Percentiles rank a stretch among this genome's conserved stretches.
Evolutionary conservation across 1,140 invertebrate genomes (phyloP).

Genomic region (Micrasema longulum): DNA sequence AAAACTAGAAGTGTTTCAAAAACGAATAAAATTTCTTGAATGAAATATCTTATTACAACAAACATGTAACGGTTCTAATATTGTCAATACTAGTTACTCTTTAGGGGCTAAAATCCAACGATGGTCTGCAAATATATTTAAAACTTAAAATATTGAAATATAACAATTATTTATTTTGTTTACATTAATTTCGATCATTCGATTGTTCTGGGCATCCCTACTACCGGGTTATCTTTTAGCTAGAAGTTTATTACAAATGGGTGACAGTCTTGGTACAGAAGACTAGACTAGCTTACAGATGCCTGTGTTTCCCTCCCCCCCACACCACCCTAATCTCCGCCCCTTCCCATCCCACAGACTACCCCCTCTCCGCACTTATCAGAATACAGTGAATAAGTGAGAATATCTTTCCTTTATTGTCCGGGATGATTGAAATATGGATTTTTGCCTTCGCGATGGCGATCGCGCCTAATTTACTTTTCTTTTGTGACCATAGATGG

Average conservation of each 20-base stretch:
- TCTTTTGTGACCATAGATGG: slow-evolving; percentile 37
- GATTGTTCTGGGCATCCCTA: too few species aligned
- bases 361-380: slow-evolving; percentile 48
- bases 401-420: slow-evolving; percentile 52
- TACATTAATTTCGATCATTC: too few species aligned
- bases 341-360: slow-evolving; percentile 3
- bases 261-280: slow-evolving; percentile 26
- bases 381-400: slow-evolving; percentile 38
- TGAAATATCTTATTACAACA: too few species aligned
- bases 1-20: too few species aligned
- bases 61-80: too few species aligned
- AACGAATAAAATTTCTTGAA: too few species aligned
- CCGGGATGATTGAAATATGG: slow-evolving; percentile 54
- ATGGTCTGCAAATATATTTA: too few species aligned
- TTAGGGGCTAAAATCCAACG: too few species aligned
- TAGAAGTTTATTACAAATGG: slow-evolving; percentile 52
- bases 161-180: too few species aligned
- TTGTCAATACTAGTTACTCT: too few species aligned
- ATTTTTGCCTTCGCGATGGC: slow-evolving; percentile 44
- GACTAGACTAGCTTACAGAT: slow-evolving; percentile 50
- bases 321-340: slow-evolving; percentile 14
- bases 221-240: slow-evolving; percentile 18
- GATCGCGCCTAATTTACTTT: slow-evolving; percentile 43
- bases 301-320: slow-evolving; percentile 45
- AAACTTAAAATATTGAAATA: too few species aligned